Conservation (phyloP, 2,113 vertebrate species). For the Oenanthe oenanthe region DNA sequence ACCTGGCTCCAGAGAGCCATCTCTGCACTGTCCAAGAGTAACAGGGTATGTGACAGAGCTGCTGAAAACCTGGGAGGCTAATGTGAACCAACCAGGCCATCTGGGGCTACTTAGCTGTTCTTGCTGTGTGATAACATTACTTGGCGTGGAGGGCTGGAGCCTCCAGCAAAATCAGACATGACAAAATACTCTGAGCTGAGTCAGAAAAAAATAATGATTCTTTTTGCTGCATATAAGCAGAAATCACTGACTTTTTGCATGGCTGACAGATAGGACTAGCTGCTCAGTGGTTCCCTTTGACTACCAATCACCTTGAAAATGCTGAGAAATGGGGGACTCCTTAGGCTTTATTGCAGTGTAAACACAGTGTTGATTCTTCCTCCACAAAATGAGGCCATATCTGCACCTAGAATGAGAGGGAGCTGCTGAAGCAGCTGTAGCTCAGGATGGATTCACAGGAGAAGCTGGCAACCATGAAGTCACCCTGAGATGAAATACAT, state of each 20-base stretch:
- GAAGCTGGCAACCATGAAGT: neutral
- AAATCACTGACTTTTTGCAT: neutral
- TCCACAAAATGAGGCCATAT: neutral
- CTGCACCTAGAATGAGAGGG: neutral
- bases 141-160: constrained; percentile 22
- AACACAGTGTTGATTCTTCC: neutral
- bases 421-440: neutral
- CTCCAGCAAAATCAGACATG: constrained; percentile 35
- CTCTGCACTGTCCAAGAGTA: neutral
- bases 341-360: neutral
- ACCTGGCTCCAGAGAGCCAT: neutral
- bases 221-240: neutral
- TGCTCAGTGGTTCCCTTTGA: neutral
- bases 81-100: neutral
- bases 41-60: neutral
- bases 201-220: neutral
- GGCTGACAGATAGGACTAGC: neutral
- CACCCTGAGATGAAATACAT: neutral
- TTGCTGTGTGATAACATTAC: constrained; percentile 22
- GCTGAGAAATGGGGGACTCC: neutral
- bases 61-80: neutral
- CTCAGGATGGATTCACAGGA: neutral
- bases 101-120: constrained; percentile 49
- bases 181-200: constrained; percentile 37
- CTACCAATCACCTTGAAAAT: neutral